Base-by-base conservation (phyloP, 2,113 vertebrate species). In the Apistogramma diplotaenia region DNA sequence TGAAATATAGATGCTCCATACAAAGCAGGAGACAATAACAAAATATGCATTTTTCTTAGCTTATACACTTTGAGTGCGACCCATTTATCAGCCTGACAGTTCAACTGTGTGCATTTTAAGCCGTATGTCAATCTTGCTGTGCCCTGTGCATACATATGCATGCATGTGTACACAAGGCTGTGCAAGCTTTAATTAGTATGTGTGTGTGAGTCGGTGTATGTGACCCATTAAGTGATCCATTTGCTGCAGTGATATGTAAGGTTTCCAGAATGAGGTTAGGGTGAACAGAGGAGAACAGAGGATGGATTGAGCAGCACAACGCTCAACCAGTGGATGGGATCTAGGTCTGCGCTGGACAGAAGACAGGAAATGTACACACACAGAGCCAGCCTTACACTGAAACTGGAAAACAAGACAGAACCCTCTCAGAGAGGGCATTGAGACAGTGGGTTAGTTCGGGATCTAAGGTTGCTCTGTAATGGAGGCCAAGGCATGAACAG, bases 401-500 rank as follows among this genome's bases (percentile, higher is more conserved):
- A 74, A 74, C 51, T 80, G 82, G 74, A 79, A 78, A 65, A 29
- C n/a, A 85, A 84, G 80, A 91, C 84, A 86, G 84, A 90, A 84
- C 12, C 21, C 46, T 84, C 85, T 93, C 80, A 91, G 79, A 88
- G 74, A 78, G 51, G 79, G 82, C 65, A 82, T 49, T 79, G 85
- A 92, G 83, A 87, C 74, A 89, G 86, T 73, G 85, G 89, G 65
- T 35, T 67, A 31, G 78, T 88, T 90, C 67, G 62, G 70, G 62
- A 62, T 86, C 62, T 76, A 51, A 83, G 74, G 74, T 61, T 60
- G 73, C 79, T 89, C 81, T 90, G 78, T 86, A 80, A 82, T 84
- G 87, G 76, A 88, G 61, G 62, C 81, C 85, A 83, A 82, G 60
- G 62, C 82, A 79, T 89, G 87, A 89, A 87, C 76, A 76, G 81